Evolutionary conservation across 2,888 invertebrate genomes (phyloP).

Genomic region (Conchocele bisecta): DNA sequence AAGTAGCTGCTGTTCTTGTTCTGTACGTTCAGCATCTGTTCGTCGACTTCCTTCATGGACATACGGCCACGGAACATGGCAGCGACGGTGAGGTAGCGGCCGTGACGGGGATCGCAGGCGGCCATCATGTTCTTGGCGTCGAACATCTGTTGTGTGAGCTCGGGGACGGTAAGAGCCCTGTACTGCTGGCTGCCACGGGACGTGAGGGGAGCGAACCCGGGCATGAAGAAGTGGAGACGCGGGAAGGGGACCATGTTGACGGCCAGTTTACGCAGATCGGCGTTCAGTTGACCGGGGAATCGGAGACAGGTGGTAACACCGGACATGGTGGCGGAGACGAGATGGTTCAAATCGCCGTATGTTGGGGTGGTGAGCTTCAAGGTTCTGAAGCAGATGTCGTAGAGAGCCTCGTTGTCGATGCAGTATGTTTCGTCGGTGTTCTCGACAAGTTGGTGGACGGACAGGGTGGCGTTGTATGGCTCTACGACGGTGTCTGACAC

Average conservation of each 20-base stretch:
- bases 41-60: slow-evolving; percentile 96
- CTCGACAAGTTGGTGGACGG: slow-evolving; percentile 88
- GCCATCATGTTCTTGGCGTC: too few relatives aligned
- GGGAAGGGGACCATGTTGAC: slow-evolving; percentile 86
- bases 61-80: slow-evolving; percentile 94
- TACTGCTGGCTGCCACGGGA: slow-evolving; percentile 93
- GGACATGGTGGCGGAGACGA: slow-evolving; percentile 86
- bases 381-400: slow-evolving; percentile 95
- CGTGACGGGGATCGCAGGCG: slow-evolving; percentile 95
- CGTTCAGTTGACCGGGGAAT: slow-evolving; percentile 87
- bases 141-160: slow-evolving; percentile 93
- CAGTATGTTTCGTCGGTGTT: slow-evolving; percentile 95
- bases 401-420: slow-evolving; percentile 94
- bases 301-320: slow-evolving; percentile 91
- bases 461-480: slow-evolving; percentile 94
- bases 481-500: slow-evolving; percentile 80
- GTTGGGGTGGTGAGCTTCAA: slow-evolving; percentile 91
- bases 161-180: slow-evolving; percentile 91
- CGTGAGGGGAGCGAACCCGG: slow-evolving; percentile 94
- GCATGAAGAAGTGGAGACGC: slow-evolving; percentile 94
- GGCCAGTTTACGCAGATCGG: slow-evolving; percentile 74
- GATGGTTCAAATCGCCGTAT: slow-evolving; percentile 94
- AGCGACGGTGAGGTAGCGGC: slow-evolving; percentile 92
- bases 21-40: slow-evolving; percentile 96
- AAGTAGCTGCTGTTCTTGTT: slow-evolving; percentile 95